Base-by-base conservation (phyloP, 2,797 vertebrate species). In the Cheirogaleus major region DNA sequence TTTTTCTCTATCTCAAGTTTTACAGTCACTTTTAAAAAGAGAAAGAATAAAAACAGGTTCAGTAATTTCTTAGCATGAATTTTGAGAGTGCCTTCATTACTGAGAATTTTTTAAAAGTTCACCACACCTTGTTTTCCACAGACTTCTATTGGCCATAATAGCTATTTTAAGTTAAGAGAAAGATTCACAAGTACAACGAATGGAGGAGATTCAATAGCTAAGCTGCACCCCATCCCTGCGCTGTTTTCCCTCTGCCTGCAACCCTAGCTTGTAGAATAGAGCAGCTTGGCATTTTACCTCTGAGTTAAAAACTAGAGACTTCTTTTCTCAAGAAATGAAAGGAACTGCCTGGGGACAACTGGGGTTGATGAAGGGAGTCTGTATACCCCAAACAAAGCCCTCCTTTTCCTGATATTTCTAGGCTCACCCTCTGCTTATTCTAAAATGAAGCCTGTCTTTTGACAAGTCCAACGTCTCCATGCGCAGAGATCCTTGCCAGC, bases 41-140 rank as follows among this genome's bases (percentile, higher is more conserved):
- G 30, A 70, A 83, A 95, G 18, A 88, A 70, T 65, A 76, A 84
- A 96, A 81, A 20, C 70, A 78, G 9, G 27, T 32, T 89, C 50
- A 43, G 27, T 82, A 59, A 73, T 96, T 93, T 95, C 50, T 87
- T 75, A 95, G 50, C 5, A 2, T 95, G 50, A 90, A 84, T 2
- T 82, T 1, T 80, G 85, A 80, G 50, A 83, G 52, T 79, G 32
- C 9, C 11, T 92, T 72, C 50, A 70, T 3, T 32, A 73, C 32
- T 85, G 78, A 95, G 45, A 17, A 35, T 55, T 89, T 96, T 76
- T 8, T n/a, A 35, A 83, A 69, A 63, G 27, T 82, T 95, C 45
- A 45, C 41, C n/a, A n/a, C 3, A 2, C 17, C 18, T 73, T 76
- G 5, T 92, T 90, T 91, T 80, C 59, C 81, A 83, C 27, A 87